Percentiles rank a stretch among this genome's conserved stretches.
These are phyloP conservation scores for Lasioglossum zephyrum DNA, from an alignment of 2,888 invertebrate species.

Conservation along the genomic window DNA sequence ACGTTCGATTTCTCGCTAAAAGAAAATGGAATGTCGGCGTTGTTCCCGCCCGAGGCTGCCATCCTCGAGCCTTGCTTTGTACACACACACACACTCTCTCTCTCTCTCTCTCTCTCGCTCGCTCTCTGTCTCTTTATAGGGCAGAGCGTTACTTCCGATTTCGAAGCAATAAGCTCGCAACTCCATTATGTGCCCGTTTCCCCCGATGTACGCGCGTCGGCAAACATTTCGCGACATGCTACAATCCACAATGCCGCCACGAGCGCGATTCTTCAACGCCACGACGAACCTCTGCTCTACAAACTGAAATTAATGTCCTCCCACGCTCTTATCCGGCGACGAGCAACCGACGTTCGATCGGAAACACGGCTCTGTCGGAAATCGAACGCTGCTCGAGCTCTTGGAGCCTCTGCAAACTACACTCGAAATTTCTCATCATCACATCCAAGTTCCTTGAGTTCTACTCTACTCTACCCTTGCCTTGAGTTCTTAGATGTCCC, in stretches of 20 bases:
- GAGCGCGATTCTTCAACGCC: background rate
- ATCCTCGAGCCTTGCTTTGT: conserved; percentile 22
- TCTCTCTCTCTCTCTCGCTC: background rate
- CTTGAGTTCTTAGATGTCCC: no score
- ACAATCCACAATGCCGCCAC: conserved; percentile 1
- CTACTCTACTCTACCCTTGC: no score
- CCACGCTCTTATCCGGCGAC: conserved; percentile 23
- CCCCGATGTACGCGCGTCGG: conserved; percentile 11
- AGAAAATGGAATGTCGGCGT: background rate
- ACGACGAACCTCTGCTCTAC: background rate
- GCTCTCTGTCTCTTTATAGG: conserved; percentile 17
- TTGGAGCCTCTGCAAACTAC: background rate
- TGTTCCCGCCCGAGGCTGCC: background rate
- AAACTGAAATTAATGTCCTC: conserved; percentile 17
- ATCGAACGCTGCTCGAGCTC: background rate
- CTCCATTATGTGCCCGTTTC: conserved; percentile 34
- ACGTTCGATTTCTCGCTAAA: conserved; percentile 3
- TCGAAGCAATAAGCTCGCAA: conserved; percentile 39
- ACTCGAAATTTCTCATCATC: background rate
- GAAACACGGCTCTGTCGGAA: background rate
- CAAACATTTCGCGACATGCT: conserved; percentile 29
- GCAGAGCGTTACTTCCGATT: conserved; percentile 47
- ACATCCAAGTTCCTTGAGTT: no score
- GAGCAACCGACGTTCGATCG: conserved; percentile 1
- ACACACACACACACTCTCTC: background rate